Conservation (phyloP, 2,113 vertebrate genomes). For the Excalfactoria chinensis region DNA sequence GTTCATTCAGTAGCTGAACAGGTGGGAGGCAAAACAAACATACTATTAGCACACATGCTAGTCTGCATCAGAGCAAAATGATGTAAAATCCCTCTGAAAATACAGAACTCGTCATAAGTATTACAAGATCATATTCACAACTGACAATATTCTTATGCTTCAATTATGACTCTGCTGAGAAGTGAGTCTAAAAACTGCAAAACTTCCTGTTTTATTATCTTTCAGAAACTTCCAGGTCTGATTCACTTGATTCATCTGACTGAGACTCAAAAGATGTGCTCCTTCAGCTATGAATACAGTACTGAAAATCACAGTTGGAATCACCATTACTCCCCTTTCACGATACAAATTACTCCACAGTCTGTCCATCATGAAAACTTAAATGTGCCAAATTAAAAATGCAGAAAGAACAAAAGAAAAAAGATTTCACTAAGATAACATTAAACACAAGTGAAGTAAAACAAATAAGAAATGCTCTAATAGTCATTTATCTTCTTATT, state of each 20-base stretch:
- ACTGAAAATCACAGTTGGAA: background rate
- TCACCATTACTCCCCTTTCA: background rate
- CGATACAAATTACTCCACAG: background rate
- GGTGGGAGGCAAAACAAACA: background rate
- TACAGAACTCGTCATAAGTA: background rate
- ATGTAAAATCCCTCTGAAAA: background rate
- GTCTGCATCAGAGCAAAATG: background rate
- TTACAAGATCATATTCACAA: background rate
- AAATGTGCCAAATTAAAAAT: background rate
- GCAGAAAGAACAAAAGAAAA: background rate
- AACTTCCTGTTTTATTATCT: background rate
- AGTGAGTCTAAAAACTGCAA: background rate
- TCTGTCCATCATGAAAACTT: background rate
- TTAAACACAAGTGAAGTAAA: background rate
- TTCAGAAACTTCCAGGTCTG: background rate
- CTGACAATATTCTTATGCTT: background rate
- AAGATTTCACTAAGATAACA: background rate
- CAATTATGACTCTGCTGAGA: background rate
- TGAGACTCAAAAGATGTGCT: background rate
- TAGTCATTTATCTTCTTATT: background rate
- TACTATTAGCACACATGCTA: background rate
- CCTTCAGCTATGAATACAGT: background rate
- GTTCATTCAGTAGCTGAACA: background rate
- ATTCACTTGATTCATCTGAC: background rate
- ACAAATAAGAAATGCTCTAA: background rate